Conservation (phyloP, 2,888 invertebrate species). For the Aquatica leii region DNA sequence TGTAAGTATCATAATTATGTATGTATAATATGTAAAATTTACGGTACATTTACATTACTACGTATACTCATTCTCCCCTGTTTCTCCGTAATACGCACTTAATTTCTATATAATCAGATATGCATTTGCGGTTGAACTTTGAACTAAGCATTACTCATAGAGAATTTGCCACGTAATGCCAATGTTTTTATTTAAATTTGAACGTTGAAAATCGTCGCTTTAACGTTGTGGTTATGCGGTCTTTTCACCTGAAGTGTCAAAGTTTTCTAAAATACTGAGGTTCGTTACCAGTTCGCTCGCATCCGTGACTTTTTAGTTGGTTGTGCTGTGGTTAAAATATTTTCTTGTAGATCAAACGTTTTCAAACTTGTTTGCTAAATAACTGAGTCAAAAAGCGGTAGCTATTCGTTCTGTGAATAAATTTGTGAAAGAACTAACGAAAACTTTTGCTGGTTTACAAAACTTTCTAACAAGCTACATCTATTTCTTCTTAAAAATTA, state of each 20-base stretch:
- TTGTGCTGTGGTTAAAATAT: constrained; percentile 21
- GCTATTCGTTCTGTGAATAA: constrained; percentile 11
- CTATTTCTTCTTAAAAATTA: neutral
- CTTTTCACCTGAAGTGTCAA: constrained; percentile 35
- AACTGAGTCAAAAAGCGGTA: constrained; percentile 17
- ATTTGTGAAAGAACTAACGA: neutral
- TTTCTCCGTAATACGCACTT: too few species aligned
- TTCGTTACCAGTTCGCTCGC: constrained; percentile 20
- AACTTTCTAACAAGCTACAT: constrained; percentile 11
- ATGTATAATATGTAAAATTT: too few species aligned
- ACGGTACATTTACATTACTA: too few species aligned
- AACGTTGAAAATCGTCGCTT: constrained; percentile 30
- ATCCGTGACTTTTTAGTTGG: constrained; percentile 23
- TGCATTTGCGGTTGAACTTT: too few species aligned
- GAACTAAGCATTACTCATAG: too few species aligned
- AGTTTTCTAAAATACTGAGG: constrained; percentile 29
- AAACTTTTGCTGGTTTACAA: neutral
- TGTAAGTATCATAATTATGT: too few species aligned
- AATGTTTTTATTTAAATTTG: constrained; percentile 24
- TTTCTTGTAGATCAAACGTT: constrained; percentile 23
- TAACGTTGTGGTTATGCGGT: constrained; percentile 29
- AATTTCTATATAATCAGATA: too few species aligned
- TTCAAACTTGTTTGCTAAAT: constrained; percentile 20
- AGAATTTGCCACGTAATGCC: too few species aligned
- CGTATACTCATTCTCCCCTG: too few species aligned